These are phyloP conservation scores for Actinia tenebrosa DNA, from an alignment of 64 coral and sea anemone species.

Conservation along the genomic window DNA sequence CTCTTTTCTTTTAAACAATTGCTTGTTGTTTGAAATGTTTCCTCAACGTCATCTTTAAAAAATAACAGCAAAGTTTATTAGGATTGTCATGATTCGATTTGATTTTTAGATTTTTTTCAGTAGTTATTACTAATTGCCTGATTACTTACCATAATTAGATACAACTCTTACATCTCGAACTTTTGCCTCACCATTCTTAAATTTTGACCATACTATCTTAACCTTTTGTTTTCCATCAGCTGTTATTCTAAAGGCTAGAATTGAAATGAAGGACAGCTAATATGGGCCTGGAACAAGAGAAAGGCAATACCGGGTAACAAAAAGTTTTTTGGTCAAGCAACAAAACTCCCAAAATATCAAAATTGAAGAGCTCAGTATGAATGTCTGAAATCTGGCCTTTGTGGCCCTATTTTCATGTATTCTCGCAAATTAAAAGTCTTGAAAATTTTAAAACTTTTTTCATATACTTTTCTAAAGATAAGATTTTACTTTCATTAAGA, in stretches of 20 bases:
- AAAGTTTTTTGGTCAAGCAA: too few relatives aligned
- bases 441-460: too few relatives aligned
- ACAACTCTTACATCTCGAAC: not conserved
- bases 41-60: slow-evolving; percentile 9
- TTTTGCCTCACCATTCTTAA: not conserved
- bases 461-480: too few relatives aligned
- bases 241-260: not conserved
- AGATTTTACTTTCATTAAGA: too few relatives aligned
- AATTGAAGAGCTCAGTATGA: too few relatives aligned
- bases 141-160: not conserved
- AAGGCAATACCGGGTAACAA: not conserved
- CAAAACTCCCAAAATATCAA: too few relatives aligned
- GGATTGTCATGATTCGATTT: too few relatives aligned
- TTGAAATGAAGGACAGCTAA: slow-evolving; percentile 13
- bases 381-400: too few relatives aligned
- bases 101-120: too few relatives aligned
- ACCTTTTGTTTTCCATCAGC: not conserved
- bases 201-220: not conserved
- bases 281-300: slow-evolving; percentile 6
- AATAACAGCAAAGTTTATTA: not conserved
- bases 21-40: not conserved
- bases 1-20: not conserved
- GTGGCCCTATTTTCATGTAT: too few relatives aligned
- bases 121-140: too few relatives aligned
- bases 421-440: too few relatives aligned